These are phyloP conservation scores for Petrocephalus zakoni DNA, from an alignment of 2,113 vertebrate genomes.

Conservation along the genomic window DNA sequence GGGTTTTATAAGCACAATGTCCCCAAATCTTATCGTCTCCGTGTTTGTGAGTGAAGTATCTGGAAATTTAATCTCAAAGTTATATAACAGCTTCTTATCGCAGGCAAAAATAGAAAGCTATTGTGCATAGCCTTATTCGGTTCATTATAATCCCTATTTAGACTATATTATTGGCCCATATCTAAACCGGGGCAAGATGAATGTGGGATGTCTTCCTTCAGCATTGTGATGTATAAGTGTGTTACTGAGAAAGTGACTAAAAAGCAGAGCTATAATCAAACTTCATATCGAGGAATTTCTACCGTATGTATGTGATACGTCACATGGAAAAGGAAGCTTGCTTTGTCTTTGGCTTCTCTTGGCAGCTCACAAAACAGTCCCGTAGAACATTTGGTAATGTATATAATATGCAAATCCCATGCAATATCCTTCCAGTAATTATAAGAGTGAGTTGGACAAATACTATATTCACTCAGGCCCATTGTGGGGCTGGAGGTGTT, in stretches of 20 bases:
- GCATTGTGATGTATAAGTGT: neutral
- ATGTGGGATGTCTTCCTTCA: neutral
- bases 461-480: neutral
- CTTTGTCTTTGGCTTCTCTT: neutral
- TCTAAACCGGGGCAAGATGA: neutral
- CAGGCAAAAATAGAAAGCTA: neutral
- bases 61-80: conserved; percentile 5
- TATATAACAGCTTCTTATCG: conserved; percentile 2
- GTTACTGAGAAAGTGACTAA: neutral
- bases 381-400: neutral
- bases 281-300: neutral
- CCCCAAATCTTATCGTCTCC: neutral
- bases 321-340: neutral
- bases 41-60: neutral
- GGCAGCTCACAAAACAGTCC: neutral
- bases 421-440: neutral
- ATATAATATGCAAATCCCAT: neutral
- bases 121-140: neutral
- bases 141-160: conserved; percentile 5
- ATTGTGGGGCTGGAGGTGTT: neutral
- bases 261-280: neutral
- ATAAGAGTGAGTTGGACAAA: neutral
- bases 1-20: neutral
- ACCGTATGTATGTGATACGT: neutral
- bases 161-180: neutral